Evolutionary conservation across 2,888 invertebrate genomes (phyloP).

Genomic region (Steinernema hermaphroditum): DNA sequence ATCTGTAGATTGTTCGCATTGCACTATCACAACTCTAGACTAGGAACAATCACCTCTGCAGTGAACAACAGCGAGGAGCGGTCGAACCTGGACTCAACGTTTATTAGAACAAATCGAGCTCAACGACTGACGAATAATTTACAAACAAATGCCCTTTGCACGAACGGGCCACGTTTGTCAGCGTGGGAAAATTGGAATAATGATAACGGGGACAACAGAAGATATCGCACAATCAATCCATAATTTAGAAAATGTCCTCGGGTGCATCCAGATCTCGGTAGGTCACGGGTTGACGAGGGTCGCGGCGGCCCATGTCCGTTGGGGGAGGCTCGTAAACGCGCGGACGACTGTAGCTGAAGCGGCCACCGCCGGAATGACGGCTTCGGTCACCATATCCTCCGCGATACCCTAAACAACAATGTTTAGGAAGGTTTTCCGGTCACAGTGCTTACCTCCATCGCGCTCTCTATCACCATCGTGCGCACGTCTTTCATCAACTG

Average conservation of each 20-base stretch:
- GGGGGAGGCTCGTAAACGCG: constrained; percentile 40
- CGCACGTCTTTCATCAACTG: constrained; percentile 12
- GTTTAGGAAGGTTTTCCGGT: neutral
- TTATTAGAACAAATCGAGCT: neutral
- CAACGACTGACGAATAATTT: neutral
- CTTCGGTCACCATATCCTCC: constrained; percentile 65
- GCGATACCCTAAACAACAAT: constrained; percentile 44
- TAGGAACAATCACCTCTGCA: too few relatives aligned
- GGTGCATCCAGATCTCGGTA: constrained; percentile 90
- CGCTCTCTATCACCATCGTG: constrained; percentile 31
- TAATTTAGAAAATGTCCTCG: constrained; percentile 71
- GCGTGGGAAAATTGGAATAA: neutral
- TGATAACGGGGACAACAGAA: neutral
- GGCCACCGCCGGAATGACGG: constrained; percentile 38
- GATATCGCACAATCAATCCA: neutral
- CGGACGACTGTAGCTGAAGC: constrained; percentile 33
- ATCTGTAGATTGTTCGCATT: too few relatives aligned
- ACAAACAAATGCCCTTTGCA: too few relatives aligned
- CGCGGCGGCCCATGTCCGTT: constrained; percentile 49
- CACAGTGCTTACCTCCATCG: neutral
- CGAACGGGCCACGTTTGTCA: too few relatives aligned
- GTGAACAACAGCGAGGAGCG: too few relatives aligned
- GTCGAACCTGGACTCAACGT: too few relatives aligned
- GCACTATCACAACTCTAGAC: too few relatives aligned
- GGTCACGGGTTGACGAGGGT: constrained; percentile 78